These are phyloP conservation scores for Haliaeetus leucogaster DNA, from an alignment of 2,113 vertebrate genomes.

Conservation along the genomic window DNA sequence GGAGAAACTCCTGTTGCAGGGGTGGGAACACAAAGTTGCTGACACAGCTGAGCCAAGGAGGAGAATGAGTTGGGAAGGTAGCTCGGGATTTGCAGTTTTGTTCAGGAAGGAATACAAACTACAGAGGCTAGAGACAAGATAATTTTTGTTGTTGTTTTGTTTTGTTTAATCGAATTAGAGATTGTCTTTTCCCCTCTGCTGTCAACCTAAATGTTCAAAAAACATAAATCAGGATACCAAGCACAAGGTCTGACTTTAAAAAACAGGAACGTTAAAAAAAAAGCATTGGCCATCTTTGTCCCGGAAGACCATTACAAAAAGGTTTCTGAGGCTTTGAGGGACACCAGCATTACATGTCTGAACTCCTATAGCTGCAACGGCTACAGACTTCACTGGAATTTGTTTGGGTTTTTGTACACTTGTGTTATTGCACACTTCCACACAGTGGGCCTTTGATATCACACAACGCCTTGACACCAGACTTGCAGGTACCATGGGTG, in stretches of 20 bases:
- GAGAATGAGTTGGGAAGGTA: not conserved
- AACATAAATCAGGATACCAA: not conserved
- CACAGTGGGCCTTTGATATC: not conserved
- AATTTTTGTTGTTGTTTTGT: too few species aligned
- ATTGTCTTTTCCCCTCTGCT: not conserved
- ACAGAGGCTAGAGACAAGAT: not conserved
- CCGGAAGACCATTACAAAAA: not conserved
- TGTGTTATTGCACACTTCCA: not conserved
- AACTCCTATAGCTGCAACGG: not conserved
- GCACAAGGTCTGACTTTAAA: not conserved
- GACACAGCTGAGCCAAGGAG: not conserved
- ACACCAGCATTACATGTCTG: not conserved
- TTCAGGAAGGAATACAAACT: not conserved
- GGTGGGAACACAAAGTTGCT: not conserved
- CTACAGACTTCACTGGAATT: not conserved
- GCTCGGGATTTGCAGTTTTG: not conserved
- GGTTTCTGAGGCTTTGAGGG: not conserved
- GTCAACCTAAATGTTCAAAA: not conserved
- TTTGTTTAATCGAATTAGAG: not conserved
- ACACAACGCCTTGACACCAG: not conserved
- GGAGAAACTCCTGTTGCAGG: not conserved
- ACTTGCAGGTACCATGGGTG: not conserved
- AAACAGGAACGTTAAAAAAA: not conserved
- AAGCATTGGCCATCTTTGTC: not conserved
- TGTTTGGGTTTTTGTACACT: fast-evolving